These are phyloP conservation scores for Leucoraja erinaceus DNA, from an alignment of 2,113 vertebrate genomes.

Conservation along the genomic window DNA sequence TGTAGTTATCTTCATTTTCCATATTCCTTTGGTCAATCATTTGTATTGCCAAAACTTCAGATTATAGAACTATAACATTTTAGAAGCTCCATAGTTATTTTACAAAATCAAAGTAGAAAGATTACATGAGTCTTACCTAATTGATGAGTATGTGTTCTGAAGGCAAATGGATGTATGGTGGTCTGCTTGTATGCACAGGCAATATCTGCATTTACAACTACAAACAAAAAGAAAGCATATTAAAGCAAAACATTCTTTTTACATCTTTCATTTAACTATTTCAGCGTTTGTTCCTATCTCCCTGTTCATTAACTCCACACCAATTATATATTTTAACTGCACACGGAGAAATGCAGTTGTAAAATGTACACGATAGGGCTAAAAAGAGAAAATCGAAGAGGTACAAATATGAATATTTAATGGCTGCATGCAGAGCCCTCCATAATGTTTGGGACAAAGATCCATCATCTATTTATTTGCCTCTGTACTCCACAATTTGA, in stretches of 20 bases:
- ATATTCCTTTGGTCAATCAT: not conserved
- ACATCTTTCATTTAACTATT: not conserved
- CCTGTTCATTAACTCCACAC: not conserved
- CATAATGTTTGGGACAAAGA: too few relatives aligned
- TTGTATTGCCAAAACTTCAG: not conserved
- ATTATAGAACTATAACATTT: not conserved
- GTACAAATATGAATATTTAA: not conserved
- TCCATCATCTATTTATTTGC: too few relatives aligned
- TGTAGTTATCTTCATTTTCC: not conserved
- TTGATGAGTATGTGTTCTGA: constrained; percentile 87
- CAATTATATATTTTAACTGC: not conserved
- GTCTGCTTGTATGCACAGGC: constrained; percentile 77
- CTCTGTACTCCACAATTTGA: too few relatives aligned
- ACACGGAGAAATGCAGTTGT: not conserved
- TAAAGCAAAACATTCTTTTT: not conserved
- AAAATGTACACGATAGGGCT: not conserved
- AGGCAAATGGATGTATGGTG: constrained; percentile 91
- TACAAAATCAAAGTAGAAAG: not conserved
- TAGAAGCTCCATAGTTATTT: not conserved
- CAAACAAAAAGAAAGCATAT: constrained; percentile 39
- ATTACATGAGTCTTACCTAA: constrained; percentile 67
- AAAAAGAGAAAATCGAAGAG: not conserved
- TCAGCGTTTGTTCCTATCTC: too few relatives aligned
- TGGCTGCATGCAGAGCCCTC: too few relatives aligned
- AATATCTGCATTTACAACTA: constrained; percentile 84